These are phyloP conservation scores for Axis porcinus DNA, from an alignment of 2,113 vertebrate genomes.

Conservation along the genomic window DNA sequence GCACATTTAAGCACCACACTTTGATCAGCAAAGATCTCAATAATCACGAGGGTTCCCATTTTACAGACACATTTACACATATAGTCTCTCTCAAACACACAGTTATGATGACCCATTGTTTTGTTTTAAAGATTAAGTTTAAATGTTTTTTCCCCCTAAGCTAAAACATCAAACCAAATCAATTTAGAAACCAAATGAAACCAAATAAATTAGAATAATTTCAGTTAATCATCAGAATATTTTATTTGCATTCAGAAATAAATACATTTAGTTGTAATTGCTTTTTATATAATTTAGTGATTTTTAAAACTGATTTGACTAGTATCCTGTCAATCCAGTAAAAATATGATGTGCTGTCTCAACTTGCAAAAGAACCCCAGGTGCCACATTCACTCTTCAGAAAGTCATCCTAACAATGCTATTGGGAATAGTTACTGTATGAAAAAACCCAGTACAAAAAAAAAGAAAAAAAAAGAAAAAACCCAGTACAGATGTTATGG, in stretches of 20 bases:
- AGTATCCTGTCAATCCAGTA: neutral
- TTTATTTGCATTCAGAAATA: neutral
- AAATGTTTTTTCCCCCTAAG: neutral
- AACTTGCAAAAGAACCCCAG: neutral
- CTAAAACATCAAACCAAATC: neutral
- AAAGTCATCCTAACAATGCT: neutral
- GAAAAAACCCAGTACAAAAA: neutral
- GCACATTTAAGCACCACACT: fast-evolving
- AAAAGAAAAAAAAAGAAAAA: too few species aligned
- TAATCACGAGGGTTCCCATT: neutral
- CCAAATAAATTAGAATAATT: neutral
- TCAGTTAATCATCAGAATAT: neutral
- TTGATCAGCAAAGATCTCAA: neutral
- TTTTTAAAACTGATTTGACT: neutral
- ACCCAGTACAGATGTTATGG: neutral
- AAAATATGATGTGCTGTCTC: neutral
- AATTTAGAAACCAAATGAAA: neutral
- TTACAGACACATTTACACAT: neutral
- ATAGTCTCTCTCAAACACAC: neutral
- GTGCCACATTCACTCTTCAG: neutral
- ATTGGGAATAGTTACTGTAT: neutral
- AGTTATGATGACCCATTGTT: neutral
- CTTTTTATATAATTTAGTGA: neutral
- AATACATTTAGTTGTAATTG: neutral
- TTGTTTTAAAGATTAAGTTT: neutral